phyloP scores from a whole-genome alignment of 2,888 invertebrate genomes.

The Drosophila multiciliata region DNA sequence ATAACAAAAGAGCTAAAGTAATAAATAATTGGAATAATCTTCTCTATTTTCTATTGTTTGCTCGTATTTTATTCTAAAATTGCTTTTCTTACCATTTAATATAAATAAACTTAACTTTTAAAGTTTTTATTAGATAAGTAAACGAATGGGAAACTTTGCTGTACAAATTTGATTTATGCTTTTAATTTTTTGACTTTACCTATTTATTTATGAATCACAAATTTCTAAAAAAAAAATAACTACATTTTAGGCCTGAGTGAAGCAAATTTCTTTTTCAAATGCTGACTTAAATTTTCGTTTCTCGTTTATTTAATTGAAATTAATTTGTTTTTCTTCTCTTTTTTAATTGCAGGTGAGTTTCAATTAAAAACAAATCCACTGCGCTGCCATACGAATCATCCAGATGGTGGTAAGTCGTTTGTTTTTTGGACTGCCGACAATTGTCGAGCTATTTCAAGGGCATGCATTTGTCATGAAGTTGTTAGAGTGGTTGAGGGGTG shows the following conservation, averaged over 20 bases:
- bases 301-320: conserved; percentile 3
- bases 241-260: not conserved
- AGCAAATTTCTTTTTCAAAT: not conserved
- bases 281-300: not conserved
- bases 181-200: not conserved
- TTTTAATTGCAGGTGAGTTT: conserved; percentile 61
- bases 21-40: not conserved
- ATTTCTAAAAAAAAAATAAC: not conserved
- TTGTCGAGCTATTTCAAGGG: conserved; percentile 53
- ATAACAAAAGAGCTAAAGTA: not conserved
- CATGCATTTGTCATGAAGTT: conserved; percentile 53
- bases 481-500: conserved; percentile 4
- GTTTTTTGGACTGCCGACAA: conserved; percentile 31
- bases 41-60: not conserved
- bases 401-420: conserved; percentile 21
- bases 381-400: conserved; percentile 8
- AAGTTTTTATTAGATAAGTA: not conserved
- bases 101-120: not conserved
- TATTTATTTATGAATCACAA: not conserved
- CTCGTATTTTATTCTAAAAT: not conserved
- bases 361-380: conserved; percentile 2
- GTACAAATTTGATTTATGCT: not conserved
- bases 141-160: not conserved
- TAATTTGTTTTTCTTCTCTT: conserved; percentile 3
- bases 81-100: not conserved